Evolutionary conservation across 1,140 invertebrate genomes (phyloP), one percentile per base, ranked within the genome.

Genomic region (Drosophila watanabei): DNA sequence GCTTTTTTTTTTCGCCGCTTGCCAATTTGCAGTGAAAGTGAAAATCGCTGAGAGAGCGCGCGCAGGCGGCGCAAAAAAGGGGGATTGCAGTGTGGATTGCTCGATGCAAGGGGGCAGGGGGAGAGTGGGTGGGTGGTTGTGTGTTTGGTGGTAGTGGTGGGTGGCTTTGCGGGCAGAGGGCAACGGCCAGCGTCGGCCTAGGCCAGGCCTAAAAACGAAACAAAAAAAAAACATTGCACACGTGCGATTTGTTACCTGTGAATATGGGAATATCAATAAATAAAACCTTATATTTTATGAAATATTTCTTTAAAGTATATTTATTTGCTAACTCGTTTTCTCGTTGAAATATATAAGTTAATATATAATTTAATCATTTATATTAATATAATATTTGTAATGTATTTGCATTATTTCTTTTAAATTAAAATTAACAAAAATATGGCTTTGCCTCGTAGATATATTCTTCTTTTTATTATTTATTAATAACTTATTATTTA

Each of bases 11-110:
- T 76, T 73, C 46, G 70, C 41, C 37, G 52, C 46, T 62, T 75
- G 71, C 71, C 71, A 75, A 75, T 75, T 75, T 75, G 56, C 71
- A 75, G 71, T 75, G 71, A 75, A 75, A 75, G 71, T 75, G 71
- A 75, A 75, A 75, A 61, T 48, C 39, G 70, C 71, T 46, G 71
- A 62, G 58, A 48, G 33, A 32, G 43, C 20, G 54, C 46, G 32
- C 46, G 32, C 45, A 72, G 54, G 20, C 45, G 56, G 46, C 11
- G 11, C 14, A 43, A 51, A 28, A 46, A 14, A 11, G 32, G 43
- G 33, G 30, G 28, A 43, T 30, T 48, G 43, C 24, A 33, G 32
- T 39, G 2, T 2, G 14, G 3, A 16, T 3, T 16, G 28, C 11
- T 30, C 41, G 37, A 24, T 30, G 37, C 60, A 14, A n/a, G 64